These are phyloP conservation scores for Phrynocephalus forsythii DNA, from an alignment of 2,797 vertebrate genomes.

Conservation along the genomic window DNA sequence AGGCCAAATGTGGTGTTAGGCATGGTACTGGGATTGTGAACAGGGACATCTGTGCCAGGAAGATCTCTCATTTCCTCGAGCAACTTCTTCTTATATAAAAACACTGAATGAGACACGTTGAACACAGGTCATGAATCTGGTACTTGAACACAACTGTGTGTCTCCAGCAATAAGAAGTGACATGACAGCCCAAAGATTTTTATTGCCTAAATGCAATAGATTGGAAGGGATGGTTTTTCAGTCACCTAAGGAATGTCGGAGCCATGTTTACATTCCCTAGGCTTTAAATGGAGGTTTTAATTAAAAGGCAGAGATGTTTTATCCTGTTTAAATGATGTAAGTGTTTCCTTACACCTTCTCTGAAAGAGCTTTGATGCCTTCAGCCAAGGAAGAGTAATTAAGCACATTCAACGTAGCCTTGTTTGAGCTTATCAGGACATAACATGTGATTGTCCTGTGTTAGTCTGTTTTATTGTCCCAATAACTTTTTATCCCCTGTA, in stretches of 20 bases:
- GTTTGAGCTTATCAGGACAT: not conserved
- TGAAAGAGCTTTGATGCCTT: not conserved
- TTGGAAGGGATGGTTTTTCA: slow-evolving; percentile 40
- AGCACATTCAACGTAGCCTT: not conserved
- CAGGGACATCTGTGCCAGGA: not conserved
- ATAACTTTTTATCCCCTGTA: not conserved
- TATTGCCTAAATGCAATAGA: slow-evolving; percentile 66
- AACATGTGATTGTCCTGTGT: slow-evolving; percentile 6
- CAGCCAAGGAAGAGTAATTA: slow-evolving; percentile 43
- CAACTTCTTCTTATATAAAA: slow-evolving; percentile 8
- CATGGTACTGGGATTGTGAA: not conserved
- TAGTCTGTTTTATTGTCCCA: not conserved
- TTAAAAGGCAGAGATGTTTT: slow-evolving; percentile 66
- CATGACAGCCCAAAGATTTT: slow-evolving; percentile 50
- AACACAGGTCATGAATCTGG: slow-evolving; percentile 33
- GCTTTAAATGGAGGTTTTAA: slow-evolving; percentile 60
- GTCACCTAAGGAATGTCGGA: slow-evolving; percentile 44
- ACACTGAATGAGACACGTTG: slow-evolving; percentile 38
- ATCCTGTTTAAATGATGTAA: slow-evolving; percentile 56
- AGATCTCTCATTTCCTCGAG: not conserved
- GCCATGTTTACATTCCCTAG: slow-evolving; percentile 33
- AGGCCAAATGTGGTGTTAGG: too few relatives aligned
- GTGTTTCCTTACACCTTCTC: slow-evolving; percentile 27
- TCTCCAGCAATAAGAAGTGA: slow-evolving; percentile 65
- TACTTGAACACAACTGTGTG: slow-evolving; percentile 17